A percentile compares a stretch with the other conserved stretches of the same genome.
Conservation (phyloP, 2,113 vertebrate species). For the Actenoides lindsayi region DNA sequence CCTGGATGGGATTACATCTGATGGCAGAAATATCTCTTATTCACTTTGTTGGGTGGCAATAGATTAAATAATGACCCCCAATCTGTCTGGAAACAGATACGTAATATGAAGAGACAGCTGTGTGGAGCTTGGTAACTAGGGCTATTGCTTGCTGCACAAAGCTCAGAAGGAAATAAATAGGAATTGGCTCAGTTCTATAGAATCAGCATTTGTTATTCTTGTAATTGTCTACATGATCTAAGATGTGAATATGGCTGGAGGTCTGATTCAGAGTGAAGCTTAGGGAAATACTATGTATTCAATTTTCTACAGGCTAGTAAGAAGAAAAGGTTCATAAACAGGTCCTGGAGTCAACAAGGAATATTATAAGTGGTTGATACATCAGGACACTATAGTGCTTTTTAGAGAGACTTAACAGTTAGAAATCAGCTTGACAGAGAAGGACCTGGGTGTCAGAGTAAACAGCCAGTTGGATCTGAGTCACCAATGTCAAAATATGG, state of each 20-base stretch:
- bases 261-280: not conserved
- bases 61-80: not conserved
- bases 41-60: not conserved
- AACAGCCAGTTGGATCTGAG: not conserved
- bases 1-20: not conserved
- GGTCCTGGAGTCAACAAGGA: not conserved
- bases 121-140: not conserved
- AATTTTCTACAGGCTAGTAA: not conserved
- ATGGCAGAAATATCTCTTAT: not conserved
- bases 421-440: not conserved
- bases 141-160: not conserved
- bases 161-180: not conserved
- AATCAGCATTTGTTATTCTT: not conserved
- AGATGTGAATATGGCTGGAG: not conserved
- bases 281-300: not conserved
- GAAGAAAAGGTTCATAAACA: not conserved
- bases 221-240: not conserved
- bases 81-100: not conserved
- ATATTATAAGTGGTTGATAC: not conserved
- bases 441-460: not conserved
- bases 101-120: not conserved
- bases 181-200: not conserved
- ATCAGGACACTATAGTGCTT: not conserved
- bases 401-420: not conserved
- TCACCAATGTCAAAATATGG: not conserved